Conservation (phyloP, 2,797 vertebrate species). For the Cryptoblepharus egeriae region DNA sequence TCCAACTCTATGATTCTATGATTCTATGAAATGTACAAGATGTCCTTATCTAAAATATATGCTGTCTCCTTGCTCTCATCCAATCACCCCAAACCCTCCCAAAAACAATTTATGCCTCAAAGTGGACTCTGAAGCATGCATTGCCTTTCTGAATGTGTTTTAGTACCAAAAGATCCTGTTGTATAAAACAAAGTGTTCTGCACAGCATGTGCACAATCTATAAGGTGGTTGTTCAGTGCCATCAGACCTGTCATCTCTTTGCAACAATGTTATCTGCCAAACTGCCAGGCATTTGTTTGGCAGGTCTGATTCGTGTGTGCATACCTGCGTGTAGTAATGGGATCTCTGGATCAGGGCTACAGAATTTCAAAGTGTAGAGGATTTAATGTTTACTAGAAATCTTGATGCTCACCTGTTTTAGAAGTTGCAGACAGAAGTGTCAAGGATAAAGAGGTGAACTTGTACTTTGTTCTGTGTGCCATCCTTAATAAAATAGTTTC, state of each 20-base stretch:
- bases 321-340: background rate
- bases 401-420: background rate
- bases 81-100: background rate
- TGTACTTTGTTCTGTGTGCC: conserved; percentile 47
- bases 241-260: background rate
- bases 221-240: background rate
- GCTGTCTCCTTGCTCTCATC: background rate
- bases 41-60: background rate
- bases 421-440: conserved; percentile 8
- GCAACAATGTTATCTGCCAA: background rate
- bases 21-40: background rate
- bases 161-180: background rate
- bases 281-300: background rate
- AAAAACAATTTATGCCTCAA: background rate
- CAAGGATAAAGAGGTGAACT: conserved; percentile 11
- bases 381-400: background rate
- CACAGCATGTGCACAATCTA: background rate
- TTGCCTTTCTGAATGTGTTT: background rate
- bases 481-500: conserved; percentile 49
- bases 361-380: background rate
- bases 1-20: too few species aligned
- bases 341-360: background rate
- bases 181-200: background rate
- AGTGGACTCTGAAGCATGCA: background rate
- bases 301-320: background rate